Base-by-base conservation (phyloP, 2,113 vertebrate species). In the Phalacrocorax brasilianus region DNA sequence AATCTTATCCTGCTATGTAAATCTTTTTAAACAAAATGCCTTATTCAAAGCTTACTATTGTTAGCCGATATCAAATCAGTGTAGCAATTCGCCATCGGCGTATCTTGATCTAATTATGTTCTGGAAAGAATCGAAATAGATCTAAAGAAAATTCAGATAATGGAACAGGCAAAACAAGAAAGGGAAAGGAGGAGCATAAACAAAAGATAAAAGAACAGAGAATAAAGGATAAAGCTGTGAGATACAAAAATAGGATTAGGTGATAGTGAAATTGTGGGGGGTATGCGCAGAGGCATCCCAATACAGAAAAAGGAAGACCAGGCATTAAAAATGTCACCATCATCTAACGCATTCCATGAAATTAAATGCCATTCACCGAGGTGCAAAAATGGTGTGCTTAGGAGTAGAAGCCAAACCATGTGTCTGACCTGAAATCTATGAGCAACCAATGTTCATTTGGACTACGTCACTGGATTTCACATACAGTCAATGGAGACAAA, bases 181-280 rank as follows among this genome's bases (percentile, higher is more conserved):
- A 96, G 92, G 52, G 91, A 95, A 97, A 97, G 87, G 96, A 97
- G 91, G 61, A 93, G 92, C 65, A 91, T 95, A 96, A 96, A 94
- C 95, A 97, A 73, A 65, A 96, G 97, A 97, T 97, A 95, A 97
- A 97, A 95, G 91, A 96, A 93, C 84, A 97, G 78, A 96, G 93
- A 84, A 92, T 72, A 89, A 91, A 84, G 79, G 91, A 77, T 93
- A 96, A 95, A 30, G 27, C 44, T 88, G 50, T 27, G 40, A 93
- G 94, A 95, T 91, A 96, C 71, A 95, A 95, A 96, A 97, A 90
- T 52, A 77, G 75, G 84, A 94, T 93, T 91, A 95, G 33, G 58
- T 55, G 89, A 90, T 80, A 90, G 38, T 44, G 75, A 67, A 93
- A 85, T 76, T 70, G 74, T 33, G 55, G 67, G 59, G 47, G 74